Conservation (phyloP, 2,888 invertebrate genomes). For the Villa cingulata region DNA sequence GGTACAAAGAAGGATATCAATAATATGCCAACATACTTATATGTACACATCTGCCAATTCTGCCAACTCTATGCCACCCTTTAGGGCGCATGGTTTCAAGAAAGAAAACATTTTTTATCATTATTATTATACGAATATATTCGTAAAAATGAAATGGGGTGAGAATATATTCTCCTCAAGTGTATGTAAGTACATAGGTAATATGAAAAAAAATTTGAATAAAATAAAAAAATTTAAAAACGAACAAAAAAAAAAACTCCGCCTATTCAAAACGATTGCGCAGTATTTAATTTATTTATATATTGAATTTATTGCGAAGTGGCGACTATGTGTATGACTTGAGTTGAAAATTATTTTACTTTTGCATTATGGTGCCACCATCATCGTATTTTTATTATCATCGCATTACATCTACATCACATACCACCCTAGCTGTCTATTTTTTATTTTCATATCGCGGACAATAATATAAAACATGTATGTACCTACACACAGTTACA, state of each 20-base stretch:
- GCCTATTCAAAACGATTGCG: conserved; percentile 13
- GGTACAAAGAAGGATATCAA: too few relatives aligned
- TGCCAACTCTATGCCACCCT: conserved; percentile 2
- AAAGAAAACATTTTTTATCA: neutral
- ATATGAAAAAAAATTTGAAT: conserved; percentile 7
- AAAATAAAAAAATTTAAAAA: conserved; percentile 2
- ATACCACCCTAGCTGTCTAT: neutral
- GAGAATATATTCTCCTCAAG: conserved; percentile 5
- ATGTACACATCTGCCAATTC: neutral
- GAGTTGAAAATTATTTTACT: too few relatives aligned
- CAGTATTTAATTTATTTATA: conserved; percentile 4
- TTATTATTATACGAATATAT: neutral
- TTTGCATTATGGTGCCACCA: neutral
- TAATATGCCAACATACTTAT: too few relatives aligned
- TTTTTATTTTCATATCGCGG: too few relatives aligned
- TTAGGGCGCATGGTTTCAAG: neutral
- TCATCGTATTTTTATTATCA: neutral
- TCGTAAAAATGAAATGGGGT: neutral
- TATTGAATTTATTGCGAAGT: neutral
- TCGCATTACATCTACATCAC: neutral
- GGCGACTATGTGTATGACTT: neutral
- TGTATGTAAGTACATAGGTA: conserved; percentile 3
- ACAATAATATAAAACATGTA: too few relatives aligned
- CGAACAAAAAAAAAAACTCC: conserved; percentile 9
- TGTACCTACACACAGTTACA: too few relatives aligned